These are phyloP conservation scores for Macrocentrus cingulum DNA, from an alignment of 1,140 invertebrate genomes.

Conservation along the genomic window DNA sequence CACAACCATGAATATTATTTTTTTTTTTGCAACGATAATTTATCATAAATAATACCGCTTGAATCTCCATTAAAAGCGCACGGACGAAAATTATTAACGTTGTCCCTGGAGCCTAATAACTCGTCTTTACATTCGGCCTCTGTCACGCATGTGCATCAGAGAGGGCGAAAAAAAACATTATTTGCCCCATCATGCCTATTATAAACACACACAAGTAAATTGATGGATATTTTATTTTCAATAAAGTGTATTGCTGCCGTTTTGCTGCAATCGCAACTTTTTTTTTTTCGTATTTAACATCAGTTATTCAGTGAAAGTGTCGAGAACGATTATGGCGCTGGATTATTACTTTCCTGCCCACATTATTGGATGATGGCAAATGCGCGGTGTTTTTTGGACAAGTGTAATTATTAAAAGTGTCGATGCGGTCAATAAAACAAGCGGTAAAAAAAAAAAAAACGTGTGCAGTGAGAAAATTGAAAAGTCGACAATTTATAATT, in stretches of 20 bases:
- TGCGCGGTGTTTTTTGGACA: too few species aligned
- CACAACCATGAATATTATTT: too few species aligned
- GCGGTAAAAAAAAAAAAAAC: too few species aligned
- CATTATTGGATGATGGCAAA: too few species aligned
- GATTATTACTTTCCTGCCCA: too few species aligned
- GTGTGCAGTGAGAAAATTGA: too few species aligned
- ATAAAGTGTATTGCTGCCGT: not conserved
- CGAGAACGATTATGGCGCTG: not conserved
- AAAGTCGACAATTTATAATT: too few species aligned
- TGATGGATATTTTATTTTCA: constrained; percentile 5
- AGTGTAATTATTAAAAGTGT: too few species aligned
- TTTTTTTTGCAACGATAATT: constrained; percentile 36
- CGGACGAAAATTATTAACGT: constrained; percentile 42
- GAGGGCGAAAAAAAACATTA: not conserved
- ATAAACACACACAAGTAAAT: not conserved
- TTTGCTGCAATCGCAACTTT: not conserved
- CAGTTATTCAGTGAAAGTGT: not conserved
- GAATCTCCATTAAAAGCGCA: constrained; percentile 21
- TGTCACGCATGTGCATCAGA: not conserved
- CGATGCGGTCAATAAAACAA: too few species aligned
- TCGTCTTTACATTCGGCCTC: constrained; percentile 6
- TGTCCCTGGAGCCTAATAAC: constrained; percentile 36
- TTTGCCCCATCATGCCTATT: not conserved
- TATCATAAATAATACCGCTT: constrained; percentile 44
- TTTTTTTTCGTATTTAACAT: not conserved